Base-by-base conservation (phyloP, 1,140 invertebrate species). In the Drosophila carrolli region DNA sequence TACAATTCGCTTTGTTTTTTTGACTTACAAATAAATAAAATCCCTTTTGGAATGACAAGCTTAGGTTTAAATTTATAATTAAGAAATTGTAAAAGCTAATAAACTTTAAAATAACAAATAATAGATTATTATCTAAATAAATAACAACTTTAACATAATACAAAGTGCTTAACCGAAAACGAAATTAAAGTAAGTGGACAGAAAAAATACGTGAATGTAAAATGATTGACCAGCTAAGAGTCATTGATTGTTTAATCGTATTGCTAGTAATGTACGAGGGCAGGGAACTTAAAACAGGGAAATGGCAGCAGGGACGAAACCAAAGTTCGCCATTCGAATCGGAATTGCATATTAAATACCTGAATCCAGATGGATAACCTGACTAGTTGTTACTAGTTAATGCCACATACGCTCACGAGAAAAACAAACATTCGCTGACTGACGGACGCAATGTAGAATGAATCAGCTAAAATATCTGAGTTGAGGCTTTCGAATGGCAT, bases 171-270 rank as follows among this genome's bases (percentile, higher is more conserved):
- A 40, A n/a, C 13, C 10, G 38, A 40, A 48, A 58, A 10, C n/a
- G 29, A 57, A 13, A 48, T 71, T 40, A n/a, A 58, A 58, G 68
- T 71, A 37, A 32, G 44, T 23, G 35, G 9, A 14, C 23, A 16
- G 35, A 53, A 13, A 35, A 37, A 68, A 23, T 70, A 37, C 53
- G 41, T 35, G 16, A 41, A 35, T 53, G 32, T 16, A 53, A 70
- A 63, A 40, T 56, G 37, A 70, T 55, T 71, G 51, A 48, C 29
- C n/a, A 16, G 23, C 48, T 44, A 29, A 67, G 67, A 76, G 73
- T 76, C 73, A 76, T 67, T 76, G 73, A 19, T 43, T 76, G 41
- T 27, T 75, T 76, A 76, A 76, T 67, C 59, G 38, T n/a, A 55
- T 59, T 32, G 35, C 19, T 56, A 57, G 43, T 76, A 43, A 76